phyloP scores from a whole-genome alignment of 1,140 invertebrate genomes.

The Neodiprion lecontei region DNA sequence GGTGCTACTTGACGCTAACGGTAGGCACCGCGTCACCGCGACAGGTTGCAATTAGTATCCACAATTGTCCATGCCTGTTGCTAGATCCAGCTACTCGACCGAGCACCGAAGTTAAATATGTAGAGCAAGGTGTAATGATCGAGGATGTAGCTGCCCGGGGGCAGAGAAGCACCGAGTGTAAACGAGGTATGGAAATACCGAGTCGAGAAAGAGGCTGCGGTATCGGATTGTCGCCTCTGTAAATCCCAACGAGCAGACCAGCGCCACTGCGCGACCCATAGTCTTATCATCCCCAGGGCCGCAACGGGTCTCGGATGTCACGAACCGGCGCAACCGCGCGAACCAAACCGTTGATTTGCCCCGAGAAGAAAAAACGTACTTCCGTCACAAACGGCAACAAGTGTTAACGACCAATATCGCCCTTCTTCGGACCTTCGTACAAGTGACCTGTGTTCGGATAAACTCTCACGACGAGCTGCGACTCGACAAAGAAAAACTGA shows the following conservation, averaged over 20 bases:
- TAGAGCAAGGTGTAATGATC: too few relatives aligned
- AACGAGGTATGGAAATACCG: neutral
- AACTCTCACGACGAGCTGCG: neutral
- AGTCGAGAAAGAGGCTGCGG: constrained; percentile 7
- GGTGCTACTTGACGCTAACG: neutral
- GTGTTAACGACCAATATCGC: too few relatives aligned
- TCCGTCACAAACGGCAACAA: too few relatives aligned
- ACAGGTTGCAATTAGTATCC: too few relatives aligned
- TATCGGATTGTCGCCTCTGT: constrained; percentile 47
- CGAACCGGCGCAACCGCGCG: neutral
- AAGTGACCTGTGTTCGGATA: neutral
- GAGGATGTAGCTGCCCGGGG: too few relatives aligned
- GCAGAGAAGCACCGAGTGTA: neutral
- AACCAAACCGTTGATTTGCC: neutral
- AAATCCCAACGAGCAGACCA: constrained; percentile 31
- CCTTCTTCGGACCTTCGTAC: too few relatives aligned
- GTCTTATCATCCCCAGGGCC: constrained; percentile 47
- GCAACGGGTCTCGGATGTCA: constrained; percentile 31
- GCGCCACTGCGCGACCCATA: constrained; percentile 33
- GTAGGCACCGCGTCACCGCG: neutral
- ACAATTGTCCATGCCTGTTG: too few relatives aligned
- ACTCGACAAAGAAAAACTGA: neutral
- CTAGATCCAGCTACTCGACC: too few relatives aligned
- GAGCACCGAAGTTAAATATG: too few relatives aligned
- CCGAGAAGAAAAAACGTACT: neutral